These are phyloP conservation scores for Columba livia DNA, from an alignment of 2,113 vertebrate species.

Conservation along the genomic window DNA sequence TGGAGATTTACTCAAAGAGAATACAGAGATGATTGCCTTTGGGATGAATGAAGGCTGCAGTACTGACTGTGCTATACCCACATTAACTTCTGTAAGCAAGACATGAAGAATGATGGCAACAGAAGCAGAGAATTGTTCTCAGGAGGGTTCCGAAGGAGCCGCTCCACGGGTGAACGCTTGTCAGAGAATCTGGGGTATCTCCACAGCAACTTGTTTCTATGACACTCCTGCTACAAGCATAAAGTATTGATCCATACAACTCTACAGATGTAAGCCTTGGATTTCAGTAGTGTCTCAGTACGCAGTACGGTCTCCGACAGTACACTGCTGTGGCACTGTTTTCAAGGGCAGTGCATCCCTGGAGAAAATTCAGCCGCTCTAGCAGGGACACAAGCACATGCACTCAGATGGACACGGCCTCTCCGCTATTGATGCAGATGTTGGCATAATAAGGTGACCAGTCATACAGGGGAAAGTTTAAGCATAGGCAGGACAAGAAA, in stretches of 20 bases:
- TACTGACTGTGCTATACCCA: neutral
- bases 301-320: neutral
- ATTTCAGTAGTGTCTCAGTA: neutral
- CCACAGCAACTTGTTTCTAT: conserved; percentile 33
- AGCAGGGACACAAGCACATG: neutral
- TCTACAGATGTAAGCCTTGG: neutral
- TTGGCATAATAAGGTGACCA: accelerated
- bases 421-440: accelerated
- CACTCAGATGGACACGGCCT: too few relatives aligned
- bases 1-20: conserved; percentile 11
- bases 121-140: conserved; percentile 39
- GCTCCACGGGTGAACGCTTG: accelerated
- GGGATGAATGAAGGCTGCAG: conserved; percentile 31
- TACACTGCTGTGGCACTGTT: neutral
- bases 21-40: conserved; percentile 36
- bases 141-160: neutral
- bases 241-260: neutral
- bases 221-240: neutral
- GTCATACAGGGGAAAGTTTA: neutral
- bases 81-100: conserved; percentile 22
- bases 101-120: conserved; percentile 23
- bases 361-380: neutral
- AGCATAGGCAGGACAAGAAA: neutral
- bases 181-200: neutral
- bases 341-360: neutral